phyloP scores from a whole-genome alignment of 2,113 vertebrate genomes.

The Amia ocellicauda region DNA sequence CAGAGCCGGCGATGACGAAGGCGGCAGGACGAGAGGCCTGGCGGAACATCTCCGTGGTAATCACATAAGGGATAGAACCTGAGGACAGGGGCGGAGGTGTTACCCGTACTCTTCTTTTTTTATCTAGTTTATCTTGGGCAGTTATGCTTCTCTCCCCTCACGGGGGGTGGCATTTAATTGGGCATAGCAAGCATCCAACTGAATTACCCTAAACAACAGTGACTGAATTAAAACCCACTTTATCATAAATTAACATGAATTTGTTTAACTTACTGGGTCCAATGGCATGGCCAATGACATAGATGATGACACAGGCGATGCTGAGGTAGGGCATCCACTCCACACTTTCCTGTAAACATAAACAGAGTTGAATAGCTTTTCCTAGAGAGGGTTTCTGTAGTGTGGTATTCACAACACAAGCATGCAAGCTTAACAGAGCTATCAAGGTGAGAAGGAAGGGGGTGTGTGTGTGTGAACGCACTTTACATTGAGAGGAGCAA shows the following conservation, averaged over 20 bases:
- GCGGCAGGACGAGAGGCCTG: constrained; percentile 86
- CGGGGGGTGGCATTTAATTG: too few species aligned
- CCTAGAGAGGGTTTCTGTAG: too few species aligned
- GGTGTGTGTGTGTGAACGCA: constrained; percentile 1
- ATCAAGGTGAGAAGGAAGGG: constrained; percentile 5
- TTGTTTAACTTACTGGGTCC: constrained; percentile 83
- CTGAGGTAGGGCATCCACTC: constrained; percentile 86
- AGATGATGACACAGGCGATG: constrained; percentile 76
- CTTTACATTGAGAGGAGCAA: neutral
- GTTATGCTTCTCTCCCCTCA: too few species aligned
- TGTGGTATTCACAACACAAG: too few species aligned
- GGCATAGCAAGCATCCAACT: too few species aligned
- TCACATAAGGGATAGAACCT: constrained; percentile 83
- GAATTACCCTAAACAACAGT: too few species aligned
- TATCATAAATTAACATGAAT: too few species aligned
- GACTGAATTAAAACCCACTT: too few species aligned
- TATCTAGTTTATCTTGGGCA: too few species aligned
- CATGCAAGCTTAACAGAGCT: too few species aligned
- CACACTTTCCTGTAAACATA: constrained; percentile 53
- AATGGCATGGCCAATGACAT: constrained; percentile 82
- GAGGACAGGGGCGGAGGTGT: constrained; percentile 16
- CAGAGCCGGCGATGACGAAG: constrained; percentile 86
- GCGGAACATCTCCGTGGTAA: constrained; percentile 89
- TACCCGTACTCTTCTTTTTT: neutral
- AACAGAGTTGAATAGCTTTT: constrained; percentile 30